Conservation (phyloP, 2,888 invertebrate genomes). For the Trissolcus japonicus region DNA sequence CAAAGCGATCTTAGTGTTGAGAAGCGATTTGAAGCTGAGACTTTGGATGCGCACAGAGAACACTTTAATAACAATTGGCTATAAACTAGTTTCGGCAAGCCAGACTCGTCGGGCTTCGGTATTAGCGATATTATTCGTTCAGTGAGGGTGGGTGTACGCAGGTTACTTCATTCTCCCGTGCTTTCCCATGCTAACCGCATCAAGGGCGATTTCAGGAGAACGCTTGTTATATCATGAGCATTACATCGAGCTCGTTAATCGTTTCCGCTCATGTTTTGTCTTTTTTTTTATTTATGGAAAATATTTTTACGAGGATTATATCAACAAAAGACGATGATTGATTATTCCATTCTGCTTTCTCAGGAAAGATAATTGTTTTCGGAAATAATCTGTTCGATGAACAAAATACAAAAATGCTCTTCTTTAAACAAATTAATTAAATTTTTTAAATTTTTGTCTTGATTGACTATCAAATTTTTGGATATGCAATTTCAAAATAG, state of each 20-base stretch:
- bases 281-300: conserved; percentile 35
- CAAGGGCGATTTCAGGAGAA: conserved; percentile 64
- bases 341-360: conserved; percentile 18
- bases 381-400: conserved; percentile 1
- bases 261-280: conserved; percentile 59
- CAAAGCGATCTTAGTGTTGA: conserved; percentile 29
- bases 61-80: conserved; percentile 70
- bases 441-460: too few relatives aligned
- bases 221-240: conserved; percentile 67
- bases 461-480: too few relatives aligned
- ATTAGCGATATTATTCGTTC: conserved; percentile 69
- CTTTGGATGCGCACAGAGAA: conserved; percentile 25
- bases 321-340: conserved; percentile 10
- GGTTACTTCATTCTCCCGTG: conserved; percentile 61
- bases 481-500: too few relatives aligned
- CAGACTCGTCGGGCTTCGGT: conserved; percentile 41
- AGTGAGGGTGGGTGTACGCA: conserved; percentile 53
- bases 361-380: conserved; percentile 12
- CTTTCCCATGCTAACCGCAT: conserved; percentile 65
- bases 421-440: too few relatives aligned
- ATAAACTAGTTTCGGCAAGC: conserved; percentile 68
- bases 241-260: conserved; percentile 69
- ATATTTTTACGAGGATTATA: conserved; percentile 29
- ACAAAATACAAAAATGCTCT: background rate
- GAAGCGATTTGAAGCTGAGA: conserved; percentile 28